Base-by-base conservation (phyloP, 2,888 invertebrate species). In the Phymatocera aterrima region DNA sequence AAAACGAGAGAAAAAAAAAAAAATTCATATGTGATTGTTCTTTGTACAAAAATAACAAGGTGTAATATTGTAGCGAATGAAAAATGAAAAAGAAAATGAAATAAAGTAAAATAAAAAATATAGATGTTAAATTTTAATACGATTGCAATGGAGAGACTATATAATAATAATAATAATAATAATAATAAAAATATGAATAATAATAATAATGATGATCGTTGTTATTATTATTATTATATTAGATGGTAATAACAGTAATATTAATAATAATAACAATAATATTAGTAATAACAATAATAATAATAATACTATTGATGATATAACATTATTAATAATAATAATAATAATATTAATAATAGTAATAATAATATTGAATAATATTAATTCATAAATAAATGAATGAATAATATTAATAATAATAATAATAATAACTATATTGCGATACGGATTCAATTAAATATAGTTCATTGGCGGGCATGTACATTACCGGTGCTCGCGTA, bases 21-120 rank as follows among this genome's bases (percentile, higher is more conserved):
- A 88, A 90, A 88, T 90, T 90, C 89, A 92, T n/a, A n/a, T 93
- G 93, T 93, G 93, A 93, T 93, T 93, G 92, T 92, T 93, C 92
- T 92, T 92, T 93, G 93, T 93, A 93, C 93, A 93, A 93, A n/a
- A 92, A 92, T 92, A 88, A 89, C 87, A 89, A 88, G 90, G 88
- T 90, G 90, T 90, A 90, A 90, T 88, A 90, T 90, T 90, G 90
- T 90, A 90, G 90, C 90, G 90, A 90, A 89, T 88, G 89, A 90
- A 18, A 51, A 48, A 18, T 1, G 18, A 48, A 4, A 3, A n/a
- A 18, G 18, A 48, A 18, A 48, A 15, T 0, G 48, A n/a, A 48
- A 48, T 18, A 18, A 48, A 48, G 18, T 18, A 18, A 48, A 48
- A 18, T 18, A 48, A n/a, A 18, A 48, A 87, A 89, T 89, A 90